Conservation (phyloP, 2,113 vertebrate genomes). For the Chionodraco myersi region DNA sequence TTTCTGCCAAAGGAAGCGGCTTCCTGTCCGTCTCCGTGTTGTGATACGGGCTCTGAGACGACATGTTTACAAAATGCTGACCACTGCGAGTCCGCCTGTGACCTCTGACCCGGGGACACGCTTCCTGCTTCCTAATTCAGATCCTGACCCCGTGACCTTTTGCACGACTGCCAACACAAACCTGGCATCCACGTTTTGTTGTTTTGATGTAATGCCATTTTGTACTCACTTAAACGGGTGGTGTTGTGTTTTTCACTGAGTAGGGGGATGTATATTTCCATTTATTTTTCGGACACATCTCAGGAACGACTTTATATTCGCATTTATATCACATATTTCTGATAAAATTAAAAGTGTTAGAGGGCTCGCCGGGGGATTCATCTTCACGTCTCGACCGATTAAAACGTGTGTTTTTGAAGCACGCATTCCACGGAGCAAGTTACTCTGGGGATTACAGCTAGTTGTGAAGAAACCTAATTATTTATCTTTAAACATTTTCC, state of each 20-base stretch:
- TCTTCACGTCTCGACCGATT: constrained; percentile 8
- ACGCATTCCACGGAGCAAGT: constrained; percentile 24
- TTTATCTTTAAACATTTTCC: constrained; percentile 2
- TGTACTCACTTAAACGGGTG: not conserved
- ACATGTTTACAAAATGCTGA: constrained; percentile 73
- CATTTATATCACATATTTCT: not conserved
- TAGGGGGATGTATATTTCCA: constrained; percentile 51
- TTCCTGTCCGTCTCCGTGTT: constrained; percentile 64
- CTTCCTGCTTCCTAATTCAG: constrained; percentile 69
- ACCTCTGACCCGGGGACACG: constrained; percentile 54
- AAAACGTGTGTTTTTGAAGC: constrained; percentile 1
- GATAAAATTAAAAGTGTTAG: constrained; percentile 16
- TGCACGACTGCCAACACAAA: constrained; percentile 1
- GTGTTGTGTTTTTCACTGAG: not conserved
- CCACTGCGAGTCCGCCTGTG: constrained; percentile 59
- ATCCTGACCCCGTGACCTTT: constrained; percentile 22
- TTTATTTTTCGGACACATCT: constrained; percentile 45
- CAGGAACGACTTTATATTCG: constrained; percentile 43
- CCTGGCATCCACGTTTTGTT: not conserved
- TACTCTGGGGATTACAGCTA: constrained; percentile 5
- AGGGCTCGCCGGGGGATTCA: not conserved
- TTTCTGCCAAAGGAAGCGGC: constrained; percentile 51
- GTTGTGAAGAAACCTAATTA: not conserved
- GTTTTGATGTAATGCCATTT: not conserved
- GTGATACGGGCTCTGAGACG: constrained; percentile 60